These are phyloP conservation scores for Amphiprion percula DNA, from an alignment of 2,113 vertebrate genomes.

Conservation along the genomic window DNA sequence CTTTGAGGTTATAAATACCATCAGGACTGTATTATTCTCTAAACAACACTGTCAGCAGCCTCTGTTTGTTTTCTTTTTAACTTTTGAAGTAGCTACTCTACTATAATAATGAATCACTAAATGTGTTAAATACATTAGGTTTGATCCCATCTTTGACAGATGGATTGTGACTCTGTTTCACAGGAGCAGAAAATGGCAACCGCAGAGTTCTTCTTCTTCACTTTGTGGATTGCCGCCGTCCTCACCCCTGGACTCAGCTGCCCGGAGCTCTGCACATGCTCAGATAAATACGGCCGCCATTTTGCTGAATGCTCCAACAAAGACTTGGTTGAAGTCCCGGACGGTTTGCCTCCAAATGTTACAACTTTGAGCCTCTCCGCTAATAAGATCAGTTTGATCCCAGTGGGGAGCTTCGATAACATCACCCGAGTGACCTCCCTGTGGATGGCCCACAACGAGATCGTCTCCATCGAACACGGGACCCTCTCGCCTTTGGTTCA, in stretches of 20 bases:
- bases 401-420: constrained; percentile 85
- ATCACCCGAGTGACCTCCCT: constrained; percentile 90
- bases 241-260: constrained; percentile 80
- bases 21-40: no score
- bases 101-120: neutral
- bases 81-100: no score
- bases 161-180: constrained; percentile 40
- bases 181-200: constrained; percentile 83
- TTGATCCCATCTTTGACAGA: constrained; percentile 17
- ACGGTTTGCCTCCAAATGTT: constrained; percentile 89
- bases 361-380: constrained; percentile 91
- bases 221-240: constrained; percentile 74
- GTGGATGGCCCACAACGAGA: constrained; percentile 93
- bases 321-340: constrained; percentile 87
- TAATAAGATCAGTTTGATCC: constrained; percentile 89
- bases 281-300: constrained; percentile 88
- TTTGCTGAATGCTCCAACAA: constrained; percentile 94
- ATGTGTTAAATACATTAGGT: neutral
- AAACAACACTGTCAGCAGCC: no score
- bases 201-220: constrained; percentile 59
- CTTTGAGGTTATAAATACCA: no score
- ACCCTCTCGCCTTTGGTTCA: constrained; percentile 86
- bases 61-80: no score
- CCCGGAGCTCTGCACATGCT: constrained; percentile 90
- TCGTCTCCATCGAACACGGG: constrained; percentile 86